phyloP scores from a whole-genome alignment of 2,113 vertebrate species.

The Erythrolamprus reginae region DNA sequence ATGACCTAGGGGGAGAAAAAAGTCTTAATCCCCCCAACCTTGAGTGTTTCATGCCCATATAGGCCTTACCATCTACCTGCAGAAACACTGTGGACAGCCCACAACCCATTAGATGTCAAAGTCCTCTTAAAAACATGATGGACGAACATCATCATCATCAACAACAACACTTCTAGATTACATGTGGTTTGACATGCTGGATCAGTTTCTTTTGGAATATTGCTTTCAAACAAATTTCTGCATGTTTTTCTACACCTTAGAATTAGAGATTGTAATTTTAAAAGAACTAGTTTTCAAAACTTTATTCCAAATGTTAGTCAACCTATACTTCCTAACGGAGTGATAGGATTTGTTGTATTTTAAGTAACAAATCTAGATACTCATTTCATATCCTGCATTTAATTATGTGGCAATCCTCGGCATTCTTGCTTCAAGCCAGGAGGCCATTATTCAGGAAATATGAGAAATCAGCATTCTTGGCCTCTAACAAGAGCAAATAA shows the following conservation, averaged over 20 bases:
- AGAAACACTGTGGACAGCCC: too few species aligned
- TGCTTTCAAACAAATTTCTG: background rate
- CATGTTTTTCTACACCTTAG: background rate
- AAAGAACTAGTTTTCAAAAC: background rate
- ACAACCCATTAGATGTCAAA: too few species aligned
- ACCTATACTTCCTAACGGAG: background rate
- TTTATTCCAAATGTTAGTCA: background rate
- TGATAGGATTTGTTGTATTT: background rate
- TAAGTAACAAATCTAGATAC: background rate
- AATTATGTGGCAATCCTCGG: background rate
- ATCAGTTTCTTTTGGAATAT: background rate
- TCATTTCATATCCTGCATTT: background rate
- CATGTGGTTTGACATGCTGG: background rate
- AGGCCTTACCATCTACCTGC: too few species aligned
- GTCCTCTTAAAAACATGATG: too few species aligned
- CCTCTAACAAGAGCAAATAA: constrained; percentile 3
- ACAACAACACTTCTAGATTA: background rate
- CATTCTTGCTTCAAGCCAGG: constrained; percentile 38
- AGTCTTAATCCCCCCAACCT: too few species aligned
- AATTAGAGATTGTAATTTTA: background rate
- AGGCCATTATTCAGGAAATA: constrained; percentile 10
- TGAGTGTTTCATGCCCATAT: too few species aligned
- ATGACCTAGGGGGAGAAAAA: too few species aligned
- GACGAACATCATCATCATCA: too few species aligned
- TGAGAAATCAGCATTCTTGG: background rate